Evolutionary conservation across 2,888 invertebrate species (phyloP).

Genomic region (Acronicta aceris): DNA sequence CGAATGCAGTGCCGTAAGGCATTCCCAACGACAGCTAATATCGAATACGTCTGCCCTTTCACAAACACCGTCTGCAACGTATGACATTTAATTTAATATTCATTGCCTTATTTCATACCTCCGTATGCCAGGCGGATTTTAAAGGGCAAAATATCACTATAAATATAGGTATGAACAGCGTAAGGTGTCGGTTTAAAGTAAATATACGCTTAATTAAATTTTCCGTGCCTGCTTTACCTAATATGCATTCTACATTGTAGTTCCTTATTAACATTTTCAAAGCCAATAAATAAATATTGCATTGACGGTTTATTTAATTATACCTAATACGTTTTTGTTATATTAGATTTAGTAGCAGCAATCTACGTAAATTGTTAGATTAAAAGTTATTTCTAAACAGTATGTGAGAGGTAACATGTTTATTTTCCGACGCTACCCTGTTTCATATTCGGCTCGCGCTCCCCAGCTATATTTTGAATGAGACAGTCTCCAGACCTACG

Average conservation of each 20-base stretch:
- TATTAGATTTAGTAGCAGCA: conserved; percentile 23
- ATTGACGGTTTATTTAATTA: conserved; percentile 1
- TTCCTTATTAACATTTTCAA: conserved; percentile 20
- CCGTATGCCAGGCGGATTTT: conserved; percentile 57
- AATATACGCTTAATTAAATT: conserved; percentile 30
- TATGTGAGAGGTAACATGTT: conserved; percentile 31
- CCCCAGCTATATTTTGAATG: conserved; percentile 80
- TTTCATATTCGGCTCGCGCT: conserved; percentile 79
- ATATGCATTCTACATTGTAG: conserved; percentile 47
- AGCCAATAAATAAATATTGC: conserved; percentile 20
- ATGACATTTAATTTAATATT: conserved; percentile 74
- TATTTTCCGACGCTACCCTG: conserved; percentile 76
- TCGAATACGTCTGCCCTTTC: conserved; percentile 68
- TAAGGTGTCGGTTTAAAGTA: conserved; percentile 14
- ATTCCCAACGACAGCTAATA: conserved; percentile 56
- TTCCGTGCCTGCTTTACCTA: conserved; percentile 18
- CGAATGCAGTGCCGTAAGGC: conserved; percentile 50
- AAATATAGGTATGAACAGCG: conserved; percentile 26
- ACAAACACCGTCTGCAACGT: conserved; percentile 63
- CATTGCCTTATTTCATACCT: conserved; percentile 61
- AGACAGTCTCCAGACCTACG: conserved; percentile 78
- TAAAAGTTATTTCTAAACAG: conserved; percentile 25
- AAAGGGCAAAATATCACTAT: conserved; percentile 62
- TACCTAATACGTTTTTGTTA: conserved; percentile 2
- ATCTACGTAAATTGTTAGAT: conserved; percentile 18